These are phyloP conservation scores for Macrotis lagotis DNA, from an alignment of 2,113 vertebrate species.

Conservation along the genomic window DNA sequence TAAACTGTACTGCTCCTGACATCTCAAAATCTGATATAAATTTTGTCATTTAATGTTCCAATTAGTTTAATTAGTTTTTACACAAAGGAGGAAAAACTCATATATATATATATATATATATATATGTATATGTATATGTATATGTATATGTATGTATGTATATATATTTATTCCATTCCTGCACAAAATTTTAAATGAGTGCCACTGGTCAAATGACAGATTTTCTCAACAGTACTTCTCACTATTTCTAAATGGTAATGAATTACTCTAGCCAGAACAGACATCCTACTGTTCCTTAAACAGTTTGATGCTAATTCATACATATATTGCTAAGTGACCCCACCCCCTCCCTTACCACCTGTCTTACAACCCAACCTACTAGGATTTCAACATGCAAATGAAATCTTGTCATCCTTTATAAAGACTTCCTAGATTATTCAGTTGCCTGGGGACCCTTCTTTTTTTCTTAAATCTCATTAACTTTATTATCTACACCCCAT, in stretches of 20 bases:
- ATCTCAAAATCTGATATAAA: not conserved
- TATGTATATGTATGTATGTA: too few species aligned
- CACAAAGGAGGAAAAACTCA: not conserved
- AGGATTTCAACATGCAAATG: not conserved
- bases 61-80: not conserved
- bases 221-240: not conserved
- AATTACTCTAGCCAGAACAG: not conserved
- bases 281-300: too few species aligned
- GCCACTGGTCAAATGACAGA: not conserved
- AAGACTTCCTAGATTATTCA: not conserved
- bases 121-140: too few species aligned
- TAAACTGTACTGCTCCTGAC: not conserved
- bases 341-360: not conserved
- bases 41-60: not conserved
- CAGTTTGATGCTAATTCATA: not conserved
- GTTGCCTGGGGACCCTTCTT: not conserved
- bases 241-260: not conserved
- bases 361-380: not conserved
- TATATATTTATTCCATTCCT: too few species aligned
- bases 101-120: not conserved
- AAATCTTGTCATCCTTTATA: not conserved
- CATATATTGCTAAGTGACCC: not conserved
- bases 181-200: not conserved
- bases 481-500: not conserved
- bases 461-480: not conserved